Percentiles rank a stretch among this genome's conserved stretches.
phyloP scores from a whole-genome alignment of 2,113 vertebrate genomes.

The Nymphicus hollandicus region DNA sequence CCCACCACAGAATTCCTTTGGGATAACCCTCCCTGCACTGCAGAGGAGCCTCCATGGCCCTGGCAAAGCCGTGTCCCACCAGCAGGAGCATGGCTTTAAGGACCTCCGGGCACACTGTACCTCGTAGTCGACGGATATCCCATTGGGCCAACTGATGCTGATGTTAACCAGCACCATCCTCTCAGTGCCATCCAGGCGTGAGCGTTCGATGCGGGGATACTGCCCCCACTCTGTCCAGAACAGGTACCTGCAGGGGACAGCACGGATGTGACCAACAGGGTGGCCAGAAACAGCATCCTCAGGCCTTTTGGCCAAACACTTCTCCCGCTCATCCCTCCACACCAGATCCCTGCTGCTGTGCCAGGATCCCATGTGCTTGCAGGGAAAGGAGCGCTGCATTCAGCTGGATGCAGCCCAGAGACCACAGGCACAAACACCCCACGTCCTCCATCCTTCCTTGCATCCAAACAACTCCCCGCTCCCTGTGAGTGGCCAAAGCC shows the following conservation, averaged over 20 bases:
- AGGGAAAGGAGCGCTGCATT: neutral
- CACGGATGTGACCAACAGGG: neutral
- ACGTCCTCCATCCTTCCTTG: neutral
- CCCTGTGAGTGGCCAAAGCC: neutral
- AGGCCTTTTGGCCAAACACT: neutral
- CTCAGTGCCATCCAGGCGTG: constrained; percentile 86
- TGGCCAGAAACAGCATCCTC: neutral
- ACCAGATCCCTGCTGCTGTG: neutral
- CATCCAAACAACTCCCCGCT: neutral
- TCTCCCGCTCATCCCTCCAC: neutral
- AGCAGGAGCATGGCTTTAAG: neutral
- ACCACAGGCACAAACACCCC: neutral
- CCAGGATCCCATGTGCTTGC: neutral
- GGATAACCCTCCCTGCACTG: neutral
- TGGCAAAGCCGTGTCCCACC: neutral
- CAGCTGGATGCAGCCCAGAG: neutral
- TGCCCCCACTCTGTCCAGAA: constrained; percentile 99
- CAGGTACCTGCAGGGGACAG: constrained; percentile 80
- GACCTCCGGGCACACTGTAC: constrained; percentile 45
- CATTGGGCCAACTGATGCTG: constrained; percentile 98
- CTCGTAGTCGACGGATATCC: constrained; percentile 94
- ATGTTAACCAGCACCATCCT: constrained; percentile 87
- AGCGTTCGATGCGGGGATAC: constrained; percentile 93
- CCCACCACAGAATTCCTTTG: neutral
- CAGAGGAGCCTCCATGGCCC: neutral